phyloP scores from a whole-genome alignment of 2,888 invertebrate species.

The Standfussiana lucernea region DNA sequence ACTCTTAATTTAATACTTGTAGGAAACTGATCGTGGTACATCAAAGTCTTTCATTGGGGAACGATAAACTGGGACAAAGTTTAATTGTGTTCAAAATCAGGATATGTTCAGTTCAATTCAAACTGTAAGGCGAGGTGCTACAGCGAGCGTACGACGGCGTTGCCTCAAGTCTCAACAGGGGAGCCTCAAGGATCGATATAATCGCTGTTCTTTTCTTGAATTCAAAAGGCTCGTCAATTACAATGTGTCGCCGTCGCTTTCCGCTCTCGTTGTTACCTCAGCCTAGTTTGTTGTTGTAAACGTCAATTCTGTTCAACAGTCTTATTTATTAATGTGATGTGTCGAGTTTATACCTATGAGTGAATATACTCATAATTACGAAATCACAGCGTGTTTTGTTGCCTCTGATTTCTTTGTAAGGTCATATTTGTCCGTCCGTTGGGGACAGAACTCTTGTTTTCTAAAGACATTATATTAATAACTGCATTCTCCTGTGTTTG shows the following conservation, averaged over 20 bases:
- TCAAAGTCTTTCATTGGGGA: conserved; percentile 82
- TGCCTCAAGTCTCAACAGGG: conserved; percentile 28
- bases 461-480: conserved; percentile 74
- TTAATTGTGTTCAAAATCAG: conserved; percentile 68
- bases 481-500: conserved; percentile 77
- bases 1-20: conserved; percentile 86
- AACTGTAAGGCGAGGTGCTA: conserved; percentile 69
- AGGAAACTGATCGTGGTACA: conserved; percentile 85
- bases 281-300: conserved; percentile 78
- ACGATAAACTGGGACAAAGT: conserved; percentile 75
- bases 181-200: conserved; percentile 38
- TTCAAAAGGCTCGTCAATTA: conserved; percentile 52
- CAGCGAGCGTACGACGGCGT: conserved; percentile 21
- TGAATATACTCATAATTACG: conserved; percentile 68
- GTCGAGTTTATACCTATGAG: conserved; percentile 64
- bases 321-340: conserved; percentile 81
- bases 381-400: conserved; percentile 83
- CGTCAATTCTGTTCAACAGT: conserved; percentile 89
- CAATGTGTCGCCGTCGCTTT: conserved; percentile 53
- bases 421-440: conserved; percentile 69
- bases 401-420: conserved; percentile 73
- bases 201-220: conserved; percentile 27
- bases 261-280: conserved; percentile 50
- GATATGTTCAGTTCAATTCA: conserved; percentile 84
- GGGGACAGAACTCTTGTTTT: conserved; percentile 69